These are phyloP conservation scores for Solenodon paradoxus DNA, from an alignment of 2,113 vertebrate genomes.

Conservation along the genomic window DNA sequence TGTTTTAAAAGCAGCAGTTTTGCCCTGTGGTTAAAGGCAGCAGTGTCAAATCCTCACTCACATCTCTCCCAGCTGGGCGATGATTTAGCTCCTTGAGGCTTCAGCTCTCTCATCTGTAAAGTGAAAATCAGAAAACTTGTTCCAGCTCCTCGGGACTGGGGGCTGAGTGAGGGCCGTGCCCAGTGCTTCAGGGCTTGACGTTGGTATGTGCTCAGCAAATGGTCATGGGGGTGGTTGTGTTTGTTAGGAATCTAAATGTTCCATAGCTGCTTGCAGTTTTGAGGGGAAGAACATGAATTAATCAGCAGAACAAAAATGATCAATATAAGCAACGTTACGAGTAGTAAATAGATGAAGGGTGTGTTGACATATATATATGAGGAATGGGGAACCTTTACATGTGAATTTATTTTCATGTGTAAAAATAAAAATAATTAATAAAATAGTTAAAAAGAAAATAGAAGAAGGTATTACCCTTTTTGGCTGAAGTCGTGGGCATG, in stretches of 20 bases:
- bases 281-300: neutral
- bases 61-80: neutral
- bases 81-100: neutral
- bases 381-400: too few relatives aligned
- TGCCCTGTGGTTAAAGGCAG: neutral
- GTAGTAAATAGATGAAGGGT: neutral
- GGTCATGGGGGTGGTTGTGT: neutral
- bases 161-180: rapidly evolving
- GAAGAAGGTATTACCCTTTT: neutral
- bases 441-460: neutral
- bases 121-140: neutral
- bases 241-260: neutral
- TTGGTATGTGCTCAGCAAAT: neutral
- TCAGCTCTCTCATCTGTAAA: neutral
- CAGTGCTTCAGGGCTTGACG: rapidly evolving
- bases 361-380: too few relatives aligned
- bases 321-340: neutral
- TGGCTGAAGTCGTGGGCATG: neutral
- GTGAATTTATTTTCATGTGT: too few relatives aligned
- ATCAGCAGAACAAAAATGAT: neutral
- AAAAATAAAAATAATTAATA: too few relatives aligned
- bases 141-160: neutral
- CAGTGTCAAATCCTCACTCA: neutral
- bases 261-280: neutral
- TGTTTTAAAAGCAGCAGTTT: neutral